Evolutionary conservation across 2,113 vertebrate species (phyloP).

Genomic region (Ia io): DNA sequence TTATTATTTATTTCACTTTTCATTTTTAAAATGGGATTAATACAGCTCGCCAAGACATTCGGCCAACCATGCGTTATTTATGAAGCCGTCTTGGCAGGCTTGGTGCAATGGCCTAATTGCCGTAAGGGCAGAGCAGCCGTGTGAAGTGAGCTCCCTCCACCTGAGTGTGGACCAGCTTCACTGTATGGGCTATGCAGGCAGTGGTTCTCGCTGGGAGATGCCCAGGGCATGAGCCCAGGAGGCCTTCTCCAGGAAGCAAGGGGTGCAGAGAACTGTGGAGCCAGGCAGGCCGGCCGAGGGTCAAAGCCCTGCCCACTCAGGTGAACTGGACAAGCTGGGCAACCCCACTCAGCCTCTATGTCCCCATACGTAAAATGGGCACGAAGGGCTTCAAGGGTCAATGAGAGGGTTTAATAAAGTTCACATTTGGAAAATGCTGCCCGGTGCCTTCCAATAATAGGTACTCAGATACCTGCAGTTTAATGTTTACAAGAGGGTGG

Average conservation of each 20-base stretch:
- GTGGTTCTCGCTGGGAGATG: accelerated
- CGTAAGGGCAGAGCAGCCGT: accelerated
- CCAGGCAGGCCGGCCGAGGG: background rate
- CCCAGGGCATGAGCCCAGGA: background rate
- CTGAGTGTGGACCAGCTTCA: background rate
- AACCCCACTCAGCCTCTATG: background rate
- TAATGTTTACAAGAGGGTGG: background rate
- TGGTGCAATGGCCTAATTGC: background rate
- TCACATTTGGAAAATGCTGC: background rate
- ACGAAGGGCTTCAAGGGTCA: background rate
- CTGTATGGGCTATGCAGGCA: background rate
- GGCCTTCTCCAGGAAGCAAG: background rate
- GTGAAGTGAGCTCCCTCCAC: background rate
- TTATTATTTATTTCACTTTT: constrained; percentile 52
- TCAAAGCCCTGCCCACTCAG: too few species aligned
- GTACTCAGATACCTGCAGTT: background rate
- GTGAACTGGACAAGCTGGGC: background rate
- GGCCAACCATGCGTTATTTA: background rate
- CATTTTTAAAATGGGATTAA: constrained; percentile 45
- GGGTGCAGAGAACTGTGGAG: background rate
- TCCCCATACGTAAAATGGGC: background rate
- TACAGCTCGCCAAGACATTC: background rate
- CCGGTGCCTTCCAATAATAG: background rate
- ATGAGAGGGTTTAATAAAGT: background rate
- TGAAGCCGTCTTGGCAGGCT: background rate